These are phyloP conservation scores for Typhlichthys eigenmanni DNA, from an alignment of 2,797 vertebrate genomes.

Conservation along the genomic window DNA sequence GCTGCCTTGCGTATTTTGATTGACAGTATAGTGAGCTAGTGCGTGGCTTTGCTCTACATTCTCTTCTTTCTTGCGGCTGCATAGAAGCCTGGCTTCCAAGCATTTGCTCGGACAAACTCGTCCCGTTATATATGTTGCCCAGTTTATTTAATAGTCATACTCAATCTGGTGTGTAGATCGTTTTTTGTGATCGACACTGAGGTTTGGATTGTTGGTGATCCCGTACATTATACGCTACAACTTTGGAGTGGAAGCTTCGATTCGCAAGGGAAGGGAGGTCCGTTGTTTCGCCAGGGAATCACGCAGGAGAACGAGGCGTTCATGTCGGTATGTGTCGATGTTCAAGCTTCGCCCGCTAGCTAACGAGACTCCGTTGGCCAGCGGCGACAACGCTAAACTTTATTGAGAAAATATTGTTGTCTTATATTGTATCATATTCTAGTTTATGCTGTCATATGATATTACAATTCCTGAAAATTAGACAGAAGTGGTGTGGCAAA, in stretches of 20 bases:
- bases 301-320: slow-evolving; percentile 3
- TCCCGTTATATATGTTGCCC: slow-evolving; percentile 35
- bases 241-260: slow-evolving; percentile 28
- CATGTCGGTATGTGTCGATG: slow-evolving; percentile 44
- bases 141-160: too few species aligned
- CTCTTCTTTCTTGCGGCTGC: slow-evolving; percentile 38
- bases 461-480: neutral
- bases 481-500: too few species aligned
- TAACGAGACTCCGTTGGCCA: too few species aligned
- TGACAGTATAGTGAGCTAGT: slow-evolving; percentile 47
- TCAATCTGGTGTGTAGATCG: too few species aligned
- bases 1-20: slow-evolving; percentile 14
- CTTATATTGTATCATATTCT: neutral
- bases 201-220: slow-evolving; percentile 7
- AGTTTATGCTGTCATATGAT: neutral
- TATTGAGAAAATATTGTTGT: neutral
- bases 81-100: slow-evolving; percentile 33
- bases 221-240: neutral
- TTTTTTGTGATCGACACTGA: neutral
- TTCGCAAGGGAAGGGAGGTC: slow-evolving; percentile 43
- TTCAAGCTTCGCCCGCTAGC: neutral
- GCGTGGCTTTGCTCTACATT: slow-evolving; percentile 12
- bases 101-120: slow-evolving; percentile 60
- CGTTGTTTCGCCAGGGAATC: slow-evolving; percentile 41
- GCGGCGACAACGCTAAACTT: accelerated